Evolutionary conservation across 2,797 vertebrate genomes (phyloP), one percentile per base, ranked within the genome.

Genomic region (Argyrosomus regius): DNA sequence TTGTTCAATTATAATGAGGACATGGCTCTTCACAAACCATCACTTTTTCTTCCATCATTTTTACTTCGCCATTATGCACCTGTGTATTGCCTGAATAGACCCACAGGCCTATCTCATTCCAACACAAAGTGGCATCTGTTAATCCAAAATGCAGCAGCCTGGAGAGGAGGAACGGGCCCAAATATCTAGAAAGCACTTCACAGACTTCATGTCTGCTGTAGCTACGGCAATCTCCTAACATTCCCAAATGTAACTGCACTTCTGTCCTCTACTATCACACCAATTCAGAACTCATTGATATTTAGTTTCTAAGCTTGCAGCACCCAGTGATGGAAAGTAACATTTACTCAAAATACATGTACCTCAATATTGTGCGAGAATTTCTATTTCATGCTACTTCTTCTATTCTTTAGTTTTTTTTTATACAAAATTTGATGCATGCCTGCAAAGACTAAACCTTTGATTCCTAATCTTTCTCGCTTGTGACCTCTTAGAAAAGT

Each of bases 1-100:
- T 93, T 93, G 90, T 92, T 91, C 88, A 92, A 91, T 91, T 93
- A 91, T 90, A 84, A 92, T 88, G 89, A 92, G 80, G 92, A 92
- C 86, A 88, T 78, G 88, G 87, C 82, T 86, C 83, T 90, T 91
- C 86, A 89, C 85, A 89, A 92, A 87, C 88, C 90, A 78, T 67
- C 82, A 81, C 81, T 86, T 89, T 81, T 81, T 72, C 84, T 85
- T 82, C 85, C 77, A 85, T 90, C 83, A 80, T 84, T 84, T 87
- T 82, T 52, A 74, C 83, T 83, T 78, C 2, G 45, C 85, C 70
- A 87, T 91, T 88, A 87, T 87, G 86, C 84, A 92, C 91, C 88
- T 90, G 92, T 88, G 87, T 88, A 66, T 78, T 81, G 87, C 82
- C 85, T 89, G 77, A 89, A 90, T 79, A 79, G 84, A 84, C 66